Evolutionary conservation across 2,113 vertebrate species (phyloP), one percentile per base, ranked within the genome.

Genomic region (Neolamprologus tretocephalus): DNA sequence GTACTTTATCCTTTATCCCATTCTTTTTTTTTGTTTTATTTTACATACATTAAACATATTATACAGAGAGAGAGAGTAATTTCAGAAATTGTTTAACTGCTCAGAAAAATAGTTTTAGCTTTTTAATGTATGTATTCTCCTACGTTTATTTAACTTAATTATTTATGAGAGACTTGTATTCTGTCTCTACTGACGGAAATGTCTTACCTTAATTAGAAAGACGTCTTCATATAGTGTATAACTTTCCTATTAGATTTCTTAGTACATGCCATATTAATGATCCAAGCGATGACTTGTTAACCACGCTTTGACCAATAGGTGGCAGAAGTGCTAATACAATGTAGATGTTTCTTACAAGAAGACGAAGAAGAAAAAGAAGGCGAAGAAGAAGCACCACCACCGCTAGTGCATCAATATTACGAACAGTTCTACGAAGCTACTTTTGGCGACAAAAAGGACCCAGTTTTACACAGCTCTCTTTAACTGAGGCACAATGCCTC

Each of bases 401-500:
- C 61, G 9, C 19, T n/a, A 13, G 33, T 66, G 10, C 7, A 5
- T 8, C 19, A 66, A n/a, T 66, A 66, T 66, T n/a, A 12, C 61
- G 19, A 66, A 13, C 33, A 66, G 33, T 68, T 68, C n/a, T 42
- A 71, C 17, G 12, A 35, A 49, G 55, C 81, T 19, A 6, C 2
- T 8, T 7, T 8, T 2, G 14, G 11, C 9, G 13, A 82, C 28
- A 21, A 45, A 42, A 23, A 10, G 19, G 19, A 11, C 2, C 8
- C 31, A 58, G 8, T 6, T 87, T 80, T 14, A 26, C 2, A 42
- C 6, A 5, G 9, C 28, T 26, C 6, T 1, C 4, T 42, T 55
- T 28, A 3, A 28, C 6, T 23, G 85, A 82, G 89, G 55, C 71
- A 86, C 33, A 85, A 99, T 99, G 98, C 98, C 98, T 79, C 98